Base-by-base conservation (phyloP, 1,140 invertebrate species). In the Philotrypesis tridentata region DNA sequence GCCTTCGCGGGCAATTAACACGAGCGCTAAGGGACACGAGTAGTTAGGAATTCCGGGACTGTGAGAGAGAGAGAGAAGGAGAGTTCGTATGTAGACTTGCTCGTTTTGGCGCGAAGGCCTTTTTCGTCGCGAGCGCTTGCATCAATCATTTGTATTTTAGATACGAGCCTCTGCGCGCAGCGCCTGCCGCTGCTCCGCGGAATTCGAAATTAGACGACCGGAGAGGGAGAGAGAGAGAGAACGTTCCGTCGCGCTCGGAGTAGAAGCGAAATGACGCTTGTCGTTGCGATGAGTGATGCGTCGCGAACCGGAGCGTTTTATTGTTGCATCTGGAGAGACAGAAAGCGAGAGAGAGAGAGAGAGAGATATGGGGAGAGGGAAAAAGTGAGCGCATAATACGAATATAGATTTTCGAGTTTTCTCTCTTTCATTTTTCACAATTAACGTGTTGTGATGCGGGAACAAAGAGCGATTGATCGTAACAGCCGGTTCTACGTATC, bases 1-100 rank as follows among this genome's bases (percentile, higher is more conserved):
- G 31, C 14, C 75, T 78, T 82, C 81, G 81, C 75, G 68, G 75
- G 75, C 75, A 82, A 82, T 82, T 82, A 82, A 82, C 81, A 78
- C 81, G 71, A 80, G 60, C 48, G 72, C 40, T 80, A 80, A 74
- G 72, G 79, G 70, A 73, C 79, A 79, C 78, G 80, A 82, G 73
- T 63, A 14, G 72, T 70, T 63, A 33, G 37, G 63, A 76, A 60
- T n/a, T 76, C 27, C 37, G 29, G 3, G 48, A 55, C 48, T 33
- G 9, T 11, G 21, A 12, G 55, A 37, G 31, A 14, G 29, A 63
- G 29, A 9, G 17, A 6, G 37, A 8, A 14, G 4, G 17, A 6
- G 25, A 27, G 17, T 43, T 23, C 23, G 5, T 31, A 25, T 48
- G 40, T 21, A 21, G 70, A 72, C 12, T 17, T 55, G 37, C 1